Evolutionary conservation across 1,140 invertebrate genomes (phyloP).

Genomic region (Heliothis subflexa): DNA sequence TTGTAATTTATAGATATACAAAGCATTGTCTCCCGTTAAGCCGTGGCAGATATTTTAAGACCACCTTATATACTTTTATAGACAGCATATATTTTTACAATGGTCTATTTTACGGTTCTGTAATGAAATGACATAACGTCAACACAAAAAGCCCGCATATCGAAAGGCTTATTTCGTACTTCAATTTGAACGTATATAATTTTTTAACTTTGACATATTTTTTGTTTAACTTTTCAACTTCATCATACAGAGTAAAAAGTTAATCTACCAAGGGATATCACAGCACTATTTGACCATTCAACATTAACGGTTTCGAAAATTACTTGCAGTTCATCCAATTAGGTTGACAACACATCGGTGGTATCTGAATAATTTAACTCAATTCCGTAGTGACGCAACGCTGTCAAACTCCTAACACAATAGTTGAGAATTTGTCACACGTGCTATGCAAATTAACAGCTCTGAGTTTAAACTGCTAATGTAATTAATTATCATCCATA

Average conservation of each 20-base stretch:
- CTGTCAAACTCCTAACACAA: conserved; percentile 29
- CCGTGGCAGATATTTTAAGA: too few species aligned
- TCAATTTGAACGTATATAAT: too few species aligned
- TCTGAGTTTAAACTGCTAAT: conserved; percentile 47
- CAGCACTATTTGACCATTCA: background rate
- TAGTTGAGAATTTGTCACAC: conserved; percentile 42
- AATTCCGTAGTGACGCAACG: conserved; percentile 25
- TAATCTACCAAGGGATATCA: background rate
- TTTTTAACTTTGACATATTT: too few species aligned
- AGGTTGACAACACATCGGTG: background rate
- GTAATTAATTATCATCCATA: conserved; percentile 44
- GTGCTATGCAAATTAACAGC: conserved; percentile 23
- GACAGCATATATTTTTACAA: too few species aligned
- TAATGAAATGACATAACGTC: too few species aligned
- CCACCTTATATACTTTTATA: too few species aligned
- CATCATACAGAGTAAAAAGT: background rate
- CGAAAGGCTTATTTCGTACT: too few species aligned
- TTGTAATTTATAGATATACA: too few species aligned
- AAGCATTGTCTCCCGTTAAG: too few species aligned
- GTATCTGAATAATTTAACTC: conserved; percentile 35
- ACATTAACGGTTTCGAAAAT: background rate
- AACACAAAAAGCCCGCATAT: too few species aligned
- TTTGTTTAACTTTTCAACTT: too few species aligned
- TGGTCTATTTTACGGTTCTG: too few species aligned
- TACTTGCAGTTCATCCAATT: conserved; percentile 18